Conservation (phyloP, 2,888 invertebrate species). For the Melieria picta region DNA sequence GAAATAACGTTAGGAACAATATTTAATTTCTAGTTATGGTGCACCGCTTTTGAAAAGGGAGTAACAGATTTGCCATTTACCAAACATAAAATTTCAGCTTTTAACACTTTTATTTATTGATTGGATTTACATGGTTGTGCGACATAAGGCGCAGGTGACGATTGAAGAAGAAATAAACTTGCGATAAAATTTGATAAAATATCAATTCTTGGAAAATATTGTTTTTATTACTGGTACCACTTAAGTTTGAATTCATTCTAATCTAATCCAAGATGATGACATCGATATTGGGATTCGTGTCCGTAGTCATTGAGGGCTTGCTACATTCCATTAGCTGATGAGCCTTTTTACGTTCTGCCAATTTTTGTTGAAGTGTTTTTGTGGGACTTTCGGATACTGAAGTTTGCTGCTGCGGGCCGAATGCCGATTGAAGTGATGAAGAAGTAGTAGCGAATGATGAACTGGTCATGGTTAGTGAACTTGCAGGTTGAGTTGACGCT, state of each 20-base stretch:
- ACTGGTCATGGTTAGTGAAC: conserved; percentile 27
- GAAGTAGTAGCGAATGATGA: conserved; percentile 30
- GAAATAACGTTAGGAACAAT: too few species aligned
- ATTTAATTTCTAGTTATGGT: too few species aligned
- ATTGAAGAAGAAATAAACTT: too few species aligned
- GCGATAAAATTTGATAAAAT: too few species aligned
- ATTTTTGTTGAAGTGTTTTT: conserved; percentile 76
- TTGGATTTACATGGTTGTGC: too few species aligned
- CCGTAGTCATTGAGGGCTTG: conserved; percentile 30
- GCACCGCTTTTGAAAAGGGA: too few species aligned
- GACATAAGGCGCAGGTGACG: too few species aligned
- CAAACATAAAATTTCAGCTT: too few species aligned
- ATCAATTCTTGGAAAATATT: not conserved
- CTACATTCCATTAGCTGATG: conserved; percentile 37
- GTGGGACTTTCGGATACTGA: conserved; percentile 58
- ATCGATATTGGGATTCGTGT: conserved; percentile 45
- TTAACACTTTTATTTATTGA: too few species aligned
- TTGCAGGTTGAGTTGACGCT: not conserved
- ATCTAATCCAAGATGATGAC: conserved; percentile 52
- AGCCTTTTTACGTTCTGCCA: conserved; percentile 72
- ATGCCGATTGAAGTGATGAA: not conserved
- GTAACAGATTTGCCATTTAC: too few species aligned
- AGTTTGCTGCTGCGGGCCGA: not conserved
- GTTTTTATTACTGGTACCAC: not conserved
- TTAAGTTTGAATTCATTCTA: not conserved